phyloP scores from a whole-genome alignment of 2,888 invertebrate species.

The Tethea ocularis region DNA sequence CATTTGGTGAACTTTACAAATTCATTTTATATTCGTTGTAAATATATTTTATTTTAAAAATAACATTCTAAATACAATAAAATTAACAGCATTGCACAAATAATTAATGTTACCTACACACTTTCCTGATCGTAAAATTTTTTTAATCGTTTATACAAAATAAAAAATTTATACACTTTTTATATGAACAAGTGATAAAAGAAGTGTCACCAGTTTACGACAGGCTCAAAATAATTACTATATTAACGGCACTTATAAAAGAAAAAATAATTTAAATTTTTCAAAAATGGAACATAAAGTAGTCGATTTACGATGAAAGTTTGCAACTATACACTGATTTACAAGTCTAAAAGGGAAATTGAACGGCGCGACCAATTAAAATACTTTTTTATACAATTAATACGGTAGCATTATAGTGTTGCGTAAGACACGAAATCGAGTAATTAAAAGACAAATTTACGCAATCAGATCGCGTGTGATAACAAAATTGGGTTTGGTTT shows the following conservation, averaged over 20 bases:
- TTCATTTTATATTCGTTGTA: neutral
- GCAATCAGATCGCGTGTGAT: slow-evolving; percentile 66
- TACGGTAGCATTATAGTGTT: slow-evolving; percentile 66
- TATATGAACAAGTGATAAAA: neutral
- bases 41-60: neutral
- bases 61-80: slow-evolving; percentile 2
- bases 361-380: slow-evolving; percentile 54
- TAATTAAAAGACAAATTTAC: slow-evolving; percentile 72
- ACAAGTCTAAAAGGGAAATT: slow-evolving; percentile 43
- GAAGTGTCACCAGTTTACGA: slow-evolving; percentile 18
- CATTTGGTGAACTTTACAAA: neutral
- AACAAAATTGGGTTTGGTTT: slow-evolving; percentile 25
- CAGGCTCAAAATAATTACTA: slow-evolving; percentile 35
- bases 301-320: slow-evolving; percentile 54
- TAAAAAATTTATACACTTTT: slow-evolving; percentile 28
- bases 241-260: slow-evolving; percentile 42
- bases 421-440: slow-evolving; percentile 45
- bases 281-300: slow-evolving; percentile 51
- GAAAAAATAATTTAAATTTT: slow-evolving; percentile 25
- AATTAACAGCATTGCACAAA: neutral
- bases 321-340: slow-evolving; percentile 56
- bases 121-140: slow-evolving; percentile 19
- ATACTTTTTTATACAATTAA: slow-evolving; percentile 59
- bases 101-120: neutral
- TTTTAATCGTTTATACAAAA: slow-evolving; percentile 41